Percentiles rank a stretch among this genome's conserved stretches.
Conservation (phyloP, 2,888 invertebrate species). For the Pherbina coryleti region DNA sequence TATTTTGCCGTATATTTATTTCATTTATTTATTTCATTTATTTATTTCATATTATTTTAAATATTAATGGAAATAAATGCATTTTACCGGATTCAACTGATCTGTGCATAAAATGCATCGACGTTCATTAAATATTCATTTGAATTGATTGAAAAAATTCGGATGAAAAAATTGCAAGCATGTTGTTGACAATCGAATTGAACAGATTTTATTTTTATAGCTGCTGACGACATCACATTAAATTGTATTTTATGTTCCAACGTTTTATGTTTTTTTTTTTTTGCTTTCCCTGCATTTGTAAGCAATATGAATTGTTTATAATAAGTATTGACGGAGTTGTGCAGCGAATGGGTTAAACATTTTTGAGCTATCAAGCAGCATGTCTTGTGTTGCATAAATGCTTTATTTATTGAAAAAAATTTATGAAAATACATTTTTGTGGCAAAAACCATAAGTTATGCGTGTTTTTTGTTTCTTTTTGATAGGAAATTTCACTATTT, state of each 20-base stretch:
- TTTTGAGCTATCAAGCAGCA: too few species aligned
- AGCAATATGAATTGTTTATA: neutral
- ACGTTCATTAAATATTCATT: constrained; percentile 31
- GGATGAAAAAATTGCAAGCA: neutral
- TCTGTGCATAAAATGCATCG: neutral
- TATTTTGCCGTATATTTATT: too few species aligned
- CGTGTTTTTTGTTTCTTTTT: too few species aligned
- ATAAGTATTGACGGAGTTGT: too few species aligned
- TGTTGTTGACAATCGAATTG: constrained; percentile 26
- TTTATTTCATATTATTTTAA: constrained; percentile 24
- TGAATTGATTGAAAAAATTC: constrained; percentile 1
- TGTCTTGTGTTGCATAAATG: too few species aligned
- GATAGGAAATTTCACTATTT: too few species aligned
- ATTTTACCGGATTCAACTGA: neutral
- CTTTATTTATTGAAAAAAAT: too few species aligned
- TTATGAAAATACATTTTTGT: too few species aligned
- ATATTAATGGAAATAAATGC: constrained; percentile 25
- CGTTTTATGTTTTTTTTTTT: too few species aligned
- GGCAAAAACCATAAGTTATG: too few species aligned
- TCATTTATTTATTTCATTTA: too few species aligned
- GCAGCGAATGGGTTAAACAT: too few species aligned
- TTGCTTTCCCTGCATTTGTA: neutral
- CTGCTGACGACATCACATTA: neutral
- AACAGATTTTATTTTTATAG: constrained; percentile 22
- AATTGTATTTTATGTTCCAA: neutral